A percentile compares a stretch with the other conserved stretches of the same genome.
Conservation (phyloP, 64 coral and sea anemone species). For the Pocillopora verrucosa region DNA sequence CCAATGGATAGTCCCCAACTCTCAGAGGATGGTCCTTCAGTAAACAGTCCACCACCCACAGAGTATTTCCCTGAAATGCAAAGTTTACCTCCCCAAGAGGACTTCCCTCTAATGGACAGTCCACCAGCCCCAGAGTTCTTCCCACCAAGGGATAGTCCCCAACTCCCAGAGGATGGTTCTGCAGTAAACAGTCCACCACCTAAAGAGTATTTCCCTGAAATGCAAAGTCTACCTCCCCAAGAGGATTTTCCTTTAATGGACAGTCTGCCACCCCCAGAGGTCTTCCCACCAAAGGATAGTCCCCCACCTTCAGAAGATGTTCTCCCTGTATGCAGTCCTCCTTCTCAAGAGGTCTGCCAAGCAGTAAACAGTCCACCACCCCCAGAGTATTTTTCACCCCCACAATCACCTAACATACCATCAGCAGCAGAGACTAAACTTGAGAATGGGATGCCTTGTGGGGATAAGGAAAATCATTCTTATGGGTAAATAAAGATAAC, state of each 20-base stretch:
- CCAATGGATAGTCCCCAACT: neutral
- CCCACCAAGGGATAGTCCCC: slow-evolving; percentile 7
- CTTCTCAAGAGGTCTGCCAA: neutral
- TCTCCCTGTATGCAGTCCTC: neutral
- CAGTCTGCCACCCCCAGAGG: neutral
- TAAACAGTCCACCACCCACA: too few species aligned
- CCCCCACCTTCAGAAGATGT: neutral
- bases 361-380: slow-evolving; percentile 10
- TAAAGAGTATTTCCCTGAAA: neutral
- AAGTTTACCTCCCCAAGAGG: too few species aligned
- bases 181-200: neutral
- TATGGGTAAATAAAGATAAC: neutral
- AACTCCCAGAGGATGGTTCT: neutral
- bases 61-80: neutral
- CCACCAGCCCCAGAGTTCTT: neutral
- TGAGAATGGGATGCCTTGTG: neutral
- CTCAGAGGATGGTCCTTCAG: neutral
- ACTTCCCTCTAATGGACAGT: neutral
- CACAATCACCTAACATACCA: neutral
- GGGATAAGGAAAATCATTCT: neutral
- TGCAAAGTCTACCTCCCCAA: neutral
- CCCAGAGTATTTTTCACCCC: slow-evolving; percentile 35
- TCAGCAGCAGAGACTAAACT: neutral
- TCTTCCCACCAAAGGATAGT: neutral
- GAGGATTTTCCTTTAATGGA: neutral